These are phyloP conservation scores for Nineta flava DNA, from an alignment of 2,888 invertebrate species.

Conservation along the genomic window DNA sequence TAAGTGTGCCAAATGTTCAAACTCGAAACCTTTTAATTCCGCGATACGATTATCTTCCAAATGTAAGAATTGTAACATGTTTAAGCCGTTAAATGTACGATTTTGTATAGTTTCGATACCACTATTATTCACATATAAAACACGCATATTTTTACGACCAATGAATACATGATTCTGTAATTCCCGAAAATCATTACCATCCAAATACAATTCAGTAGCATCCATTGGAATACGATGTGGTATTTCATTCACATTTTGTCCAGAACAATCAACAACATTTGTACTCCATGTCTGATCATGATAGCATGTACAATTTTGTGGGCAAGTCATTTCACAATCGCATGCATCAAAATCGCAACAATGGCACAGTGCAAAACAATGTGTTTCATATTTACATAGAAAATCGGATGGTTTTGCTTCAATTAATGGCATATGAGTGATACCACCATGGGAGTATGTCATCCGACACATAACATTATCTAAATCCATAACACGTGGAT, in stretches of 20 bases:
- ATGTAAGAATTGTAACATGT: slow-evolving; percentile 62
- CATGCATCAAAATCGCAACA: slow-evolving; percentile 94
- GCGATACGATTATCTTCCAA: slow-evolving; percentile 71
- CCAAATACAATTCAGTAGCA: slow-evolving; percentile 82
- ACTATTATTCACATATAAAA: slow-evolving; percentile 72
- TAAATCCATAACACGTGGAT: slow-evolving; percentile 77
- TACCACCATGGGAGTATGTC: slow-evolving; percentile 62
- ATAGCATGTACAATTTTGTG: slow-evolving; percentile 84
- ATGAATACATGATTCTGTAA: slow-evolving; percentile 79
- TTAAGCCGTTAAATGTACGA: slow-evolving; percentile 76
- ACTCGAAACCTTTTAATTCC: slow-evolving; percentile 68
- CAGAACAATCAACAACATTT: slow-evolving; percentile 82
- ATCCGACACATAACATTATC: slow-evolving; percentile 78
- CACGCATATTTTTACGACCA: slow-evolving; percentile 75
- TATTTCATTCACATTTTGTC: slow-evolving; percentile 58
- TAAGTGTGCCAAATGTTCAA: slow-evolving; percentile 62
- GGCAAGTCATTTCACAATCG: slow-evolving; percentile 94
- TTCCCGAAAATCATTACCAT: slow-evolving; percentile 74
- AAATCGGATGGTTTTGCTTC: slow-evolving; percentile 70
- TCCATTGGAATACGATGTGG: slow-evolving; percentile 86
- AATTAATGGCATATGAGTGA: slow-evolving; percentile 60
- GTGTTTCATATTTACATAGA: slow-evolving; percentile 80
- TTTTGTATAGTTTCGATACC: slow-evolving; percentile 74
- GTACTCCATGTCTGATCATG: slow-evolving; percentile 89
- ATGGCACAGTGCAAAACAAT: slow-evolving; percentile 88